phyloP scores from a whole-genome alignment of 2,888 invertebrate species.

The Lottia gigantea region DNA sequence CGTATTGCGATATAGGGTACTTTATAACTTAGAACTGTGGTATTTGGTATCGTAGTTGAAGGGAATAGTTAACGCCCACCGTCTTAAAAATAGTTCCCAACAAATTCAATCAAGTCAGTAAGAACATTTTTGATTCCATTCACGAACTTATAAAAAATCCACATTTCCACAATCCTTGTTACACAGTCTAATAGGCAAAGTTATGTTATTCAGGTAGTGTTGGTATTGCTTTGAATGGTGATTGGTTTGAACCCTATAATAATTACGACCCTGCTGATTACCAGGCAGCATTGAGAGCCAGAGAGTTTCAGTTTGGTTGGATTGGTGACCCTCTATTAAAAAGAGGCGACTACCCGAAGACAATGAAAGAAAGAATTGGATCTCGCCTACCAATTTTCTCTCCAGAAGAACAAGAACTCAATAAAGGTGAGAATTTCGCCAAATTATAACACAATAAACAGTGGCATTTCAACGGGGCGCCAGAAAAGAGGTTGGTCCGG shows the following conservation, averaged over 20 bases:
- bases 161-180: too few relatives aligned
- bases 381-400: constrained; percentile 48
- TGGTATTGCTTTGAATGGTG: constrained; percentile 32
- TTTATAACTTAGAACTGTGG: too few relatives aligned
- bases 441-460: too few relatives aligned
- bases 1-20: too few relatives aligned
- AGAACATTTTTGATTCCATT: too few relatives aligned
- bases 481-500: too few relatives aligned
- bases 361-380: constrained; percentile 28
- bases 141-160: too few relatives aligned
- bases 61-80: too few relatives aligned
- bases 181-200: not conserved
- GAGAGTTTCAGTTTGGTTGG: constrained; percentile 45
- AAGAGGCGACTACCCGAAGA: constrained; percentile 69
- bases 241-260: constrained; percentile 28
- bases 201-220: constrained; percentile 31
- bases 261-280: constrained; percentile 34
- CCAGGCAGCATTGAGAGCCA: constrained; percentile 29
- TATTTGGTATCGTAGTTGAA: too few relatives aligned
- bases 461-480: too few relatives aligned
- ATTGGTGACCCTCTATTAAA: constrained; percentile 50
- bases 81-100: too few relatives aligned
- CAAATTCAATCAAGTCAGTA: too few relatives aligned
- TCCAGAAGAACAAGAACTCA: constrained; percentile 38
- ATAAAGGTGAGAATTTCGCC: constrained; percentile 32